Evolutionary conservation across 2,888 invertebrate species (phyloP), one percentile per base, ranked within the genome.

Genomic region (Ptilodon capucinus): DNA sequence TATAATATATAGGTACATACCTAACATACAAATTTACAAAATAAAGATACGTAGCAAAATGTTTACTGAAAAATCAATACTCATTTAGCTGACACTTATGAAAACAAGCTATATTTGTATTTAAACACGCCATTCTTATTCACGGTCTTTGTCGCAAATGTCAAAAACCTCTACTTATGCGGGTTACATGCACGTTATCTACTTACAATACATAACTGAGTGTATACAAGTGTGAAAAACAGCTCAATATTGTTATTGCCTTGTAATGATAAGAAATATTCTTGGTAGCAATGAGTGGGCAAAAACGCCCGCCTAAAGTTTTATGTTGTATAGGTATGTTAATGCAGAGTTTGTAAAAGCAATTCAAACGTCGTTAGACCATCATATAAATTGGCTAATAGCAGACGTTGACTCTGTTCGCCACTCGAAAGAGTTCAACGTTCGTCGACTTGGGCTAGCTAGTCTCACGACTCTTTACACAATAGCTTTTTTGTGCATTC

Each of bases 401-500:
- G 80, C 83, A 83, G 82, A 56, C 83, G 76, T 79, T 83, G 82
- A 81, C 83, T 86, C 71, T 72, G 70, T 71, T 72, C 71, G 78
- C 69, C 81, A 74, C 77, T 81, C 80, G 73, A 83, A 82, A 83
- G 88, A 86, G 90, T 89, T 91, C 90, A 91, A 89, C 84, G 90
- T 79, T 82, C 90, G 85, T 84, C 72, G 76, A 74, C 72, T 71
- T 66, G 66, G 68, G 76, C 79, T 73, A 81, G 81, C 83, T 77
- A 79, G 83, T 84, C 83, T 81, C 88, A 88, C 88, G 86, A 86
- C 77, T 84, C 79, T 81, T 73, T 79, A 83, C 81, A 90, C 90
- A 91, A 91, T 88, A 73, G 84, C 73, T 82, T 91, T 90, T 91
- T 90, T 90, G 84, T 88, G 80, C 78, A 81, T 74, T 74, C 79